Percentiles rank a stretch among this genome's conserved stretches.
Conservation (phyloP, 2,888 invertebrate genomes). For the Rhynchonema sp. region DNA sequence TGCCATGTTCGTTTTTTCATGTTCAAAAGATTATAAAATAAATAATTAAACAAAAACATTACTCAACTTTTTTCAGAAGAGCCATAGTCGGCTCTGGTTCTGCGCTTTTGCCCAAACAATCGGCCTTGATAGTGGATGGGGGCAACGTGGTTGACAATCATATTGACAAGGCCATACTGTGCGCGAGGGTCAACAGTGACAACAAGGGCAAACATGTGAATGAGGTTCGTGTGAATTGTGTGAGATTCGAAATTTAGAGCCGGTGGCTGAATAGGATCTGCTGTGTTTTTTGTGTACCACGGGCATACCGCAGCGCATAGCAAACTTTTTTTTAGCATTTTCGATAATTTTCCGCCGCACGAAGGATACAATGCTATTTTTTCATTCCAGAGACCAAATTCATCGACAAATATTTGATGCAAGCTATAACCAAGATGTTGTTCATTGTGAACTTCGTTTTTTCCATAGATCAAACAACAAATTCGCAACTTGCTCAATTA, state of each 20-base stretch:
- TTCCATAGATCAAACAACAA: not conserved
- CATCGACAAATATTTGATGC: not conserved
- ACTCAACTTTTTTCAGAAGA: not conserved
- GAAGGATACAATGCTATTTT: too few species aligned
- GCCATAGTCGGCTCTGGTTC: not conserved
- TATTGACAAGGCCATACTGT: not conserved
- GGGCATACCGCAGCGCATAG: too few species aligned
- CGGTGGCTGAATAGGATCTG: too few species aligned
- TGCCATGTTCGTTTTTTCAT: not conserved
- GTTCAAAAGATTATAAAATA: too few species aligned
- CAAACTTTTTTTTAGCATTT: too few species aligned
- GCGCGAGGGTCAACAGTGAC: not conserved
- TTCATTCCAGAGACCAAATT: not conserved
- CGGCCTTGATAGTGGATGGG: not conserved
- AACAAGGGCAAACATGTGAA: not conserved
- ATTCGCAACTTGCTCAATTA: not conserved
- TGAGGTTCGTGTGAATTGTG: too few species aligned
- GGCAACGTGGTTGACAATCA: slow-evolving; percentile 1
- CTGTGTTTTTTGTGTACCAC: too few species aligned
- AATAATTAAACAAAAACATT: too few species aligned
- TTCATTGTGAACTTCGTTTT: not conserved
- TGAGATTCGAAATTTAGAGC: too few species aligned
- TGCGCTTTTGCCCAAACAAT: not conserved
- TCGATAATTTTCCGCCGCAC: too few species aligned
- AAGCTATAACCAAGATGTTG: too few species aligned